These are phyloP conservation scores for Tetranychus truncatus DNA, from an alignment of 2,888 invertebrate species.

Conservation along the genomic window DNA sequence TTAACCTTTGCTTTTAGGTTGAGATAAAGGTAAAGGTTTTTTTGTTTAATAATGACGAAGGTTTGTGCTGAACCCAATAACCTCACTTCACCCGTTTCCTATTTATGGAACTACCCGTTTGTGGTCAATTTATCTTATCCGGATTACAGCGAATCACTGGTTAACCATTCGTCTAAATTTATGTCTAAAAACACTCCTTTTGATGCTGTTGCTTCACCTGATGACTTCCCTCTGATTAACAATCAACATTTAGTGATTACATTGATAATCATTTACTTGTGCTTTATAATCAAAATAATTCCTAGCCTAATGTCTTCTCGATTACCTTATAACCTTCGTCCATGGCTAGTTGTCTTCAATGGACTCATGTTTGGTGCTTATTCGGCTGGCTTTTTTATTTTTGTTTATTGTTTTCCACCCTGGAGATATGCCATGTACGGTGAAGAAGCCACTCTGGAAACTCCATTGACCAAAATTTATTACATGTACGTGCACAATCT, in stretches of 20 bases:
- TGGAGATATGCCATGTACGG: neutral
- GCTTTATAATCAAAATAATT: neutral
- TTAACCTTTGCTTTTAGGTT: too few relatives aligned
- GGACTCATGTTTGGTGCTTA: neutral
- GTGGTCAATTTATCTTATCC: neutral
- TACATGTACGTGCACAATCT: neutral
- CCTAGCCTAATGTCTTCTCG: neutral
- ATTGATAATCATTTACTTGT: neutral
- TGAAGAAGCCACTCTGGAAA: neutral
- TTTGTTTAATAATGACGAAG: neutral
- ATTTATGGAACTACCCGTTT: neutral
- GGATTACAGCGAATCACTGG: neutral
- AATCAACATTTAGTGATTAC: neutral
- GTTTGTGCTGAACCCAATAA: neutral
- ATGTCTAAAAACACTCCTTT: neutral
- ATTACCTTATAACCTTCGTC: neutral
- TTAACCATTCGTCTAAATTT: neutral
- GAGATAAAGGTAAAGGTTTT: too few relatives aligned
- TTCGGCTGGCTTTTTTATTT: neutral
- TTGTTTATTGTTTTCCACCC: neutral
- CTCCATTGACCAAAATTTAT: neutral
- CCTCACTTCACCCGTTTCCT: neutral
- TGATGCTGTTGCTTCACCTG: neutral
- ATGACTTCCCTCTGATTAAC: neutral
- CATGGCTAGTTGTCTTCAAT: neutral